These are phyloP conservation scores for Lasioglossum zephyrum DNA, from an alignment of 2,888 invertebrate genomes.

Conservation along the genomic window DNA sequence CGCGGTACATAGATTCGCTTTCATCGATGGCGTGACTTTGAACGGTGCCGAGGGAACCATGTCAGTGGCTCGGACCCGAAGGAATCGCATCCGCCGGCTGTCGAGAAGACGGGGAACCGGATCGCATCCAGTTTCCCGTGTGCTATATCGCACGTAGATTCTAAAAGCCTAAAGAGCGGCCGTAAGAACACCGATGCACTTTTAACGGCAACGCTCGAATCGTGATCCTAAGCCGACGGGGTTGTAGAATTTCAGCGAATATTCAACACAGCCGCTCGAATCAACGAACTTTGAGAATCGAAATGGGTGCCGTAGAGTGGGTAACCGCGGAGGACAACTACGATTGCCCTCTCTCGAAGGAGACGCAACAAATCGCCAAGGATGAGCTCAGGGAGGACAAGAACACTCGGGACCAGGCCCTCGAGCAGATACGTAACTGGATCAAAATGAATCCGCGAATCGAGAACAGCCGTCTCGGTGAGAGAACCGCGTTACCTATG, in stretches of 20 bases:
- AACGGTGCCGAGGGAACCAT: conserved; percentile 25
- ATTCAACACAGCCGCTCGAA: background rate
- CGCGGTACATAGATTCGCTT: background rate
- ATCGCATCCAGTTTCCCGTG: conserved; percentile 11
- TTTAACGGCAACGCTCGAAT: background rate
- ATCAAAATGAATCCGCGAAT: conserved; percentile 90
- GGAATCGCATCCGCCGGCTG: background rate
- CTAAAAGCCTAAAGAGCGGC: conserved; percentile 1
- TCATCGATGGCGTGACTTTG: conserved; percentile 24
- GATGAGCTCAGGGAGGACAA: conserved; percentile 90
- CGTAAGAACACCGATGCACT: conserved; percentile 9
- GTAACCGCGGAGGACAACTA: conserved; percentile 88
- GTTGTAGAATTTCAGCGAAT: conserved; percentile 19
- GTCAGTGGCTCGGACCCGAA: conserved; percentile 25
- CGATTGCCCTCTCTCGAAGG: conserved; percentile 86
- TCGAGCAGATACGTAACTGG: conserved; percentile 89
- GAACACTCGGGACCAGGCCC: conserved; percentile 87
- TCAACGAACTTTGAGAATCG: conserved; percentile 20
- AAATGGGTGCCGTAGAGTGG: conserved; percentile 83
- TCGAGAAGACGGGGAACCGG: background rate
- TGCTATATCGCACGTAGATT: background rate
- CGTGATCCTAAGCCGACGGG: background rate
- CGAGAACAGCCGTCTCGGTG: conserved; percentile 89
- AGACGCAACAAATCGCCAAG: conserved; percentile 88
- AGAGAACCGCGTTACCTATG: conserved; percentile 60